Base-by-base conservation (phyloP, 2,113 vertebrate species). In the Eulacestoma nigropectus region DNA sequence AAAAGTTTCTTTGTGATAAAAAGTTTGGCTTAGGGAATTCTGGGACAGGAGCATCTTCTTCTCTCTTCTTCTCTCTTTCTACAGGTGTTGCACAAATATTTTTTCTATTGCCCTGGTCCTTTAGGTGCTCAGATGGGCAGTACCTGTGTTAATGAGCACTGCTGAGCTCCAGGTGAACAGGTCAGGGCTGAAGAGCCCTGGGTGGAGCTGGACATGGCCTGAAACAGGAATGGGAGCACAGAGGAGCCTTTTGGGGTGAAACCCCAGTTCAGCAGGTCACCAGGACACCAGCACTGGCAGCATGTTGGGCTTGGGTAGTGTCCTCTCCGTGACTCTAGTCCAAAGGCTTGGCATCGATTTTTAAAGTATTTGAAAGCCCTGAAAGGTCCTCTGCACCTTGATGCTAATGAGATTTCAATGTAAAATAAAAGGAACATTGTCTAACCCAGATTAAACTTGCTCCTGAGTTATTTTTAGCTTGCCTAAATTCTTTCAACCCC, bases 331-430 rank as follows among this genome's bases (percentile, higher is more conserved):
- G 57, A 89, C 65, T 72, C 27, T 47, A 63, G 39, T 32, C 77
- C 33, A 75, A 50, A 83, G 25, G 19, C 74, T 64, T 91, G 80
- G 47, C 22, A 62, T 87, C 0, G 47, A 82, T 92, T 91, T 95
- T 97, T 69, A 73, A 37, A 56, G 75, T 49, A 65, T 78, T 67
- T 87, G 30, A 69, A 68, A 88, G 26, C 35, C 37, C 37, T 15
- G 68, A 59, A 89, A 37, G 29, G 23, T 37, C 37, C 64, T 70
- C 41, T 85, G 63, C 44, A 87, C 89, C 46, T 84, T 79, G 29
- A 63, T 33, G 79, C 55, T 97, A 96, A 97, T 96, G 90, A 97
- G 64, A 95, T 91, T 95, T 96, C 94, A 84, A 73, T 67, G 78
- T 91, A 96, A 97, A 75, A 93, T 96, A 95, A 96, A 96, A 97